These are phyloP conservation scores for Pelosia muscerda DNA, from an alignment of 2,888 invertebrate genomes.

Conservation along the genomic window DNA sequence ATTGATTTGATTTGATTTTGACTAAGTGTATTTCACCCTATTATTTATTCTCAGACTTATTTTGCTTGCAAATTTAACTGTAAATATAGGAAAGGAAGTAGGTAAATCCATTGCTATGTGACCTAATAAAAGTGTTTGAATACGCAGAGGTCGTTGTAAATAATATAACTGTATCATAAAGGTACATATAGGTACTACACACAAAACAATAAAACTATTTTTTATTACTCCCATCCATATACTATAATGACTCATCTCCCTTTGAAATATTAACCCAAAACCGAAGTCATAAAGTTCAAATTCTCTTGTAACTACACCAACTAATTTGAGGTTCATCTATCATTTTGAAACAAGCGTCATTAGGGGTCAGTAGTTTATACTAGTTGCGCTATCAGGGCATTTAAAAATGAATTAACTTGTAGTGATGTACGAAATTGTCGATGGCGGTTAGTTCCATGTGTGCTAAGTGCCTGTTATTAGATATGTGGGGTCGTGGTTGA, in stretches of 20 bases:
- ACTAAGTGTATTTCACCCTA: no score
- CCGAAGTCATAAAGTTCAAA: constrained; percentile 18
- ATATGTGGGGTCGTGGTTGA: constrained; percentile 8
- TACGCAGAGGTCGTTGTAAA: not conserved
- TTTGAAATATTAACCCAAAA: constrained; percentile 13
- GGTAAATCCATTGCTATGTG: no score
- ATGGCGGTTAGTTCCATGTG: constrained; percentile 18
- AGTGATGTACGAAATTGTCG: constrained; percentile 42
- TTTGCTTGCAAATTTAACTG: no score
- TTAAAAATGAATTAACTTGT: constrained; percentile 59
- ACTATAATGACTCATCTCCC: not conserved
- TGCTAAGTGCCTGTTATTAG: constrained; percentile 16
- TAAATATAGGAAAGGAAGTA: no score
- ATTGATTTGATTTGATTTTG: no score
- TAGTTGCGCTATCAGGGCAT: constrained; percentile 59
- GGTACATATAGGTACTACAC: constrained; percentile 2
- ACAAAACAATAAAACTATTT: constrained; percentile 15
- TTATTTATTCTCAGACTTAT: no score
- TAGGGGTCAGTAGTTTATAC: constrained; percentile 55
- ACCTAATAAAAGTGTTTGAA: not conserved
- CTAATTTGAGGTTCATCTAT: constrained; percentile 69
- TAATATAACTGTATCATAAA: not conserved
- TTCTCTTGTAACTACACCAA: constrained; percentile 17
- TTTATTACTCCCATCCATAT: constrained; percentile 19
- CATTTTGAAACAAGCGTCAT: constrained; percentile 68